These are phyloP conservation scores for Eulemur coronatus DNA, from an alignment of 2,797 vertebrate species.

Conservation along the genomic window DNA sequence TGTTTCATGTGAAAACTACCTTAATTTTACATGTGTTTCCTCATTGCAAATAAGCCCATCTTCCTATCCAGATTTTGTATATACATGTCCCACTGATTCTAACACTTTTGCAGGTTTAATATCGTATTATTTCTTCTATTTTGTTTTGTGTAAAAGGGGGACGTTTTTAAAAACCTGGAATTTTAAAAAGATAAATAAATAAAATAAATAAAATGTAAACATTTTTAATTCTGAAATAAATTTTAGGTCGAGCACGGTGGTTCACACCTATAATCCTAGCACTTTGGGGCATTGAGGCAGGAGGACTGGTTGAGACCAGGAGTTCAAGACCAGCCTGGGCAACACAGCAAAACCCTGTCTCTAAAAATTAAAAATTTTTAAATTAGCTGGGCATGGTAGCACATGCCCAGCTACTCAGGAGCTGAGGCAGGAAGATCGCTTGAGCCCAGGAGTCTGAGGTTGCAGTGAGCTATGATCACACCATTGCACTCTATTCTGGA, in stretches of 20 bases:
- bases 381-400: too few species aligned
- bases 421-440: neutral
- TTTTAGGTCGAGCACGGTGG: neutral
- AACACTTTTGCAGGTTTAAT: slow-evolving; percentile 64
- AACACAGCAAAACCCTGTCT: neutral
- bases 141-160: slow-evolving; percentile 50
- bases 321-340: neutral
- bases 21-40: slow-evolving; percentile 62
- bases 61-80: slow-evolving; percentile 50
- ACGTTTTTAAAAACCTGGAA: slow-evolving; percentile 21
- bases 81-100: neutral
- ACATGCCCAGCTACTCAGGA: too few species aligned
- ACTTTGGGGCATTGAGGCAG: neutral
- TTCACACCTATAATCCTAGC: neutral
- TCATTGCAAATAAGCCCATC: slow-evolving; percentile 82
- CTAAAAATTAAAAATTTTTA: neutral
- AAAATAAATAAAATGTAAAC: neutral
- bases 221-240: neutral
- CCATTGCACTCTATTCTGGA: neutral
- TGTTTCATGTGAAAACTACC: slow-evolving; percentile 69
- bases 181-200: neutral
- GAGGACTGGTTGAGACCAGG: neutral
- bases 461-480: neutral
- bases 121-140: slow-evolving; percentile 75
- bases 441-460: neutral